These are phyloP conservation scores for Archocentrus centrarchus DNA, from an alignment of 2,113 vertebrate species.

Conservation along the genomic window DNA sequence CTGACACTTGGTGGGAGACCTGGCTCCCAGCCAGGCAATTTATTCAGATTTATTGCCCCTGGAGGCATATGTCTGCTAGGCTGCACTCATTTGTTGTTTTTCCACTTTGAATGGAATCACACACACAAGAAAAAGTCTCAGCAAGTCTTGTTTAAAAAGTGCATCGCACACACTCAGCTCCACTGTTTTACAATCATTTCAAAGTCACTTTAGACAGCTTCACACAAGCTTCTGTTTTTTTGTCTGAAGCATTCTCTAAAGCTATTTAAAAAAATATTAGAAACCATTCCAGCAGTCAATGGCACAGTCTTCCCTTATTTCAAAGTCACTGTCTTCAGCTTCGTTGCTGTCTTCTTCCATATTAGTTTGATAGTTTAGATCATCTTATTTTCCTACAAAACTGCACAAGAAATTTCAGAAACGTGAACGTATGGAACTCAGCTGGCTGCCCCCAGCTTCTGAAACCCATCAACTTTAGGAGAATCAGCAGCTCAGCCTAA, in stretches of 20 bases:
- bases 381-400: slow-evolving; percentile 7
- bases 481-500: slow-evolving; percentile 5
- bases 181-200: neutral
- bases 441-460: neutral
- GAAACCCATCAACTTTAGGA: neutral
- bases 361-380: neutral
- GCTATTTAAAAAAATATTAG: neutral
- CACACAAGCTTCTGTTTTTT: neutral
- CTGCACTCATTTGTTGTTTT: slow-evolving; percentile 47
- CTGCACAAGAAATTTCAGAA: neutral
- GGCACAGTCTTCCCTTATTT: neutral
- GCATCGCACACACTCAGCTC: neutral
- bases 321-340: slow-evolving; percentile 7
- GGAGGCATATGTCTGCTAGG: slow-evolving; percentile 52
- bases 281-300: neutral
- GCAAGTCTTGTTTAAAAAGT: no score
- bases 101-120: neutral
- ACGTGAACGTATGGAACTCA: neutral
- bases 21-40: slow-evolving; percentile 55
- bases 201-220: neutral
- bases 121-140: neutral
- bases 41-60: slow-evolving; percentile 61
- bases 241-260: neutral
- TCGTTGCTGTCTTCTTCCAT: neutral
- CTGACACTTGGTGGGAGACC: slow-evolving; percentile 58